Evolutionary conservation across 2,888 invertebrate species (phyloP), one percentile per base, ranked within the genome.

Genomic region (Cephus pulcher): DNA sequence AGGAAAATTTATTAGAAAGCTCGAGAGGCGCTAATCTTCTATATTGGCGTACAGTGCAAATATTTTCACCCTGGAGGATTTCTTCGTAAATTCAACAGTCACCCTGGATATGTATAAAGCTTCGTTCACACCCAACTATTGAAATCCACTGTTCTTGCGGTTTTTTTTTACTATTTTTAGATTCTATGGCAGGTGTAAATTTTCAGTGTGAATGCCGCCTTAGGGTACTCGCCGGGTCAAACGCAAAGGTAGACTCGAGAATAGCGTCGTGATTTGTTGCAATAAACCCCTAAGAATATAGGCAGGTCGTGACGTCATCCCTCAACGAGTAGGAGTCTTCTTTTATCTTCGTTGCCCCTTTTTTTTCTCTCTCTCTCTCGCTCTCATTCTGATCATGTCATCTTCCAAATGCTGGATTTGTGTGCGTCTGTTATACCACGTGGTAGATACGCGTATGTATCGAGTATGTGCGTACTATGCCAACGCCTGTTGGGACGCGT

Each of bases 231-330:
- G 56, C 2, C 23, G 23, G 56, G 56, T 56, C 56, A 9, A 56
- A 75, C 76, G 77, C 78, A 77, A 82, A 80, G 75, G 82, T 80
- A 78, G 83, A 82, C 80, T 84, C 82, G 78, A 80, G 81, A 84
- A 80, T 80, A 80, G 77, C 77, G 73, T 77, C 73, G 37, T 79
- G 77, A 80, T 76, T 82, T 75, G 79, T 80, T 80, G 78, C 84
- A 81, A 83, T 84, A 84, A 84, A 84, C 84, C 69, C 71, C 12
- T 71, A 79, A 73, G 56, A 74, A 69, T 75, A 75, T 75, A 78
- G 77, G 40, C 73, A 74, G 69, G 76, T 80, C 77, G 80, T 84
- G 84, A 84, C 84, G 84, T 84, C 84, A 84, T 76, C 84, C 79
- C 79, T 79, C 73, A 81, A 83, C 79, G 76, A 81, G 81, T 83